Percentiles rank a stretch among this genome's conserved stretches.
phyloP scores from a whole-genome alignment of 2,888 invertebrate species.

The Tetragonisca angustula region DNA sequence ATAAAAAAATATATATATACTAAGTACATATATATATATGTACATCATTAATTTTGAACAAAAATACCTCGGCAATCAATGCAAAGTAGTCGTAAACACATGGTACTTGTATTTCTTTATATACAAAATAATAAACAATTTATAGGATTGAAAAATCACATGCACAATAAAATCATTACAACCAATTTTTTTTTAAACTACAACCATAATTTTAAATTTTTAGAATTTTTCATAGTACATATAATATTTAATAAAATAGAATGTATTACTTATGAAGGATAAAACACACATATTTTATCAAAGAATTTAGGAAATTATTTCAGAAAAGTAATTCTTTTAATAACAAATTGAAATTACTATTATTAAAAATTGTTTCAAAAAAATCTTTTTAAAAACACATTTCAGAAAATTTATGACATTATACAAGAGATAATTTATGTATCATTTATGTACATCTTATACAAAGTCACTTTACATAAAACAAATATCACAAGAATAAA shows the following conservation, averaged over 20 bases:
- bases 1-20: background rate
- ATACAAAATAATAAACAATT: slow-evolving; percentile 13
- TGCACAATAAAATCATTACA: background rate
- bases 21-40: background rate
- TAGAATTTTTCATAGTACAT: background rate
- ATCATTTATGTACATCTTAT: background rate
- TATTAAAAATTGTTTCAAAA: background rate
- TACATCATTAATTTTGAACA: slow-evolving; percentile 3
- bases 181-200: background rate
- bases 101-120: slow-evolving; percentile 74
- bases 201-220: slow-evolving; percentile 6
- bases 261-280: background rate
- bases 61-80: slow-evolving; percentile 86
- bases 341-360: slow-evolving; percentile 9
- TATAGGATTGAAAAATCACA: background rate
- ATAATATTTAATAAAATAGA: slow-evolving; percentile 11
- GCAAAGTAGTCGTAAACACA: slow-evolving; percentile 85
- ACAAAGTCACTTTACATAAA: slow-evolving; percentile 25
- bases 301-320: background rate
- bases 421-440: slow-evolving; percentile 1
- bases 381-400: slow-evolving; percentile 16
- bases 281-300: slow-evolving; percentile 22
- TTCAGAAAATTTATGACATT: background rate
- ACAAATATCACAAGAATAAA: background rate
- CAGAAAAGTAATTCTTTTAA: background rate